Base-by-base conservation (phyloP, 2,113 vertebrate species). In the Dasyprocta punctata region DNA sequence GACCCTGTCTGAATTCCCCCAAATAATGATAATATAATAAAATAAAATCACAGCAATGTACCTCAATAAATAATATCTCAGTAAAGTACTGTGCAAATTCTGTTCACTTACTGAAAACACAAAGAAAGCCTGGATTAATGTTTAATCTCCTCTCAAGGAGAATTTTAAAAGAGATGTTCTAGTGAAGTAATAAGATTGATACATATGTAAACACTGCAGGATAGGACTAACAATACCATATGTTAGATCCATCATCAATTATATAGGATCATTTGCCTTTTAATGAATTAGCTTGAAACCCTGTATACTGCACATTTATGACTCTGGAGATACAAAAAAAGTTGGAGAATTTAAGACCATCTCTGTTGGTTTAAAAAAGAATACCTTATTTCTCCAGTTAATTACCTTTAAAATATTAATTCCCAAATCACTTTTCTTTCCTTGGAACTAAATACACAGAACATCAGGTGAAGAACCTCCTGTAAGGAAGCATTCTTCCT, bases 391-490 rank as follows among this genome's bases (percentile, higher is more conserved):
- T 97, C 80, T 78, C 44, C 86, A 82, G 96, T 65, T 14, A 38
- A 90, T 96, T 89, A 80, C 63, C 69, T 95, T 96, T 88, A 92
- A 92, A 97, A 95, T 26, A 89, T 81, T 71, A 93, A 96, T 97
- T 97, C 94, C 87, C 88, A 92, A 44, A 60, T 82, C 58, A 83
- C 0, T 9, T 80, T 67, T 97, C 81, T 80, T 52, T 89, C 84
- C 47, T 90, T 94, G 49, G 86, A 95, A 52, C 36, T 19, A 54
- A 97, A 78, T 30, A 88, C 52, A 11, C 4, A 86, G 75, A 89
- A 92, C 60, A 49, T 67, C 78, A 93, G 95, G 67, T 88, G 77
- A 96, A 89, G 78, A 92, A 67, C 58, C 89, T 61, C 33, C 96
- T 17, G 58, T 54, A 94, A 94, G 94, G 3, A 19, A 38, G 60